These are phyloP conservation scores for Jacana jacana DNA, from an alignment of 2,113 vertebrate species.

Conservation along the genomic window DNA sequence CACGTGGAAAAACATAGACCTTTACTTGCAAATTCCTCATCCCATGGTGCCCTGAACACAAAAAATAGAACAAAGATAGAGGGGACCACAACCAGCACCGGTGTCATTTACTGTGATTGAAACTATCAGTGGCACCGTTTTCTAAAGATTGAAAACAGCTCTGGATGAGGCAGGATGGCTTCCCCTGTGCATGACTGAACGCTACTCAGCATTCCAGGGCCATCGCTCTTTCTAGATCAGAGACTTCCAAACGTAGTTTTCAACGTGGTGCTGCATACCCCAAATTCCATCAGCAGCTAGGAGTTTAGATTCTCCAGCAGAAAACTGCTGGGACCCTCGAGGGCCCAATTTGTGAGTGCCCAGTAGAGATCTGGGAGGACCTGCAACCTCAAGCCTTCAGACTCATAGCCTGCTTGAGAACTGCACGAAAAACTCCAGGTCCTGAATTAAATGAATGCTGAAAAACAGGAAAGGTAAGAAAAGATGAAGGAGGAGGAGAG, in stretches of 20 bases:
- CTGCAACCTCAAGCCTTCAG: neutral
- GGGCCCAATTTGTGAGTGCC: neutral
- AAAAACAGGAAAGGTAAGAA: slow-evolving; percentile 54
- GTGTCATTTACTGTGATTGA: neutral
- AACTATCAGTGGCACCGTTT: neutral
- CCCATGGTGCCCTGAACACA: neutral
- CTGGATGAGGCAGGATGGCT: neutral
- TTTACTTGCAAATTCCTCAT: neutral
- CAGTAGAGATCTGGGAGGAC: neutral
- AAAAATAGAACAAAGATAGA: neutral
- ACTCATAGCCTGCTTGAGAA: neutral
- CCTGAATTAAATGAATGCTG: slow-evolving; percentile 39
- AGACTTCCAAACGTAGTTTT: slow-evolving; percentile 2
- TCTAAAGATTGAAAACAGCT: neutral
- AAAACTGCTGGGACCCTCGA: neutral
- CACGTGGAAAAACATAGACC: neutral
- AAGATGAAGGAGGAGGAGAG: slow-evolving; percentile 24
- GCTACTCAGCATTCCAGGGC: neutral
- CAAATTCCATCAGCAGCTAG: neutral
- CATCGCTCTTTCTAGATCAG: neutral
- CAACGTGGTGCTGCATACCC: neutral
- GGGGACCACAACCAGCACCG: neutral
- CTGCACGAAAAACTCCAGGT: slow-evolving; percentile 6
- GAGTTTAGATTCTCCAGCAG: neutral
- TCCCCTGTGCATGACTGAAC: neutral